Base-by-base conservation (phyloP, 2,797 vertebrate genomes). In the Microcaecilia unicolor region DNA sequence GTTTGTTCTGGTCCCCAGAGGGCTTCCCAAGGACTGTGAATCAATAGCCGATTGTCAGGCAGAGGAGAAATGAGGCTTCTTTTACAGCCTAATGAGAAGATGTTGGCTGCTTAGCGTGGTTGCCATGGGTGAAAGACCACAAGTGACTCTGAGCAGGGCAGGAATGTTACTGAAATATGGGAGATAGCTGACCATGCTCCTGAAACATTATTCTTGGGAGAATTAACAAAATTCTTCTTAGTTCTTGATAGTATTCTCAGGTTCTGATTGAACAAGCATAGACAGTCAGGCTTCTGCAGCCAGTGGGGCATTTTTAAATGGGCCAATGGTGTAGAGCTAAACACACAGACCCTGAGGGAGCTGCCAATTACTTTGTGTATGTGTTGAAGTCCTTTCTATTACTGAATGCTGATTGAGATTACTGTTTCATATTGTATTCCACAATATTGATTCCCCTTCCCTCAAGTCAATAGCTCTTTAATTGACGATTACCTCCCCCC, bases 401-500 rank as follows among this genome's bases (percentile, higher is more conserved):
- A 55, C 12, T 33, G 52, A 66, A 58, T 48, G 45, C 69, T 72
- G 65, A 61, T 70, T 67, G 67, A 52, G 61, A 49, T 60, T 48
- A 58, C 67, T 35, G 32, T 47, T 64, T 62, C 16, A 41, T 62
- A 61, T 68, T 70, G 74, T n/a, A n/a, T 71, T 59, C 58, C 28
- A 2, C 46, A 40, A 50, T 76, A 82, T 81, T 61, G 78, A 83
- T 78, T 75, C 28, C 45, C 45, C 62, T 55, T 50, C 4, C 10
- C 39, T 48, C 55, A 62, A 44, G 49, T 48, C 36, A 33, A 70
- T 65, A 55, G 66, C 56, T 76, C 35, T n/a, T 76, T 83, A 78
- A 76, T 81, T 72, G 78, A 77, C 78, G 74, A 73, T 80, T 78
- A 76, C 67, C 56, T 79, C 72, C 70, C 75, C 67, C 56, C 79